Evolutionary conservation across 2,888 invertebrate species (phyloP).

Genomic region (Syrphus vitripennis): DNA sequence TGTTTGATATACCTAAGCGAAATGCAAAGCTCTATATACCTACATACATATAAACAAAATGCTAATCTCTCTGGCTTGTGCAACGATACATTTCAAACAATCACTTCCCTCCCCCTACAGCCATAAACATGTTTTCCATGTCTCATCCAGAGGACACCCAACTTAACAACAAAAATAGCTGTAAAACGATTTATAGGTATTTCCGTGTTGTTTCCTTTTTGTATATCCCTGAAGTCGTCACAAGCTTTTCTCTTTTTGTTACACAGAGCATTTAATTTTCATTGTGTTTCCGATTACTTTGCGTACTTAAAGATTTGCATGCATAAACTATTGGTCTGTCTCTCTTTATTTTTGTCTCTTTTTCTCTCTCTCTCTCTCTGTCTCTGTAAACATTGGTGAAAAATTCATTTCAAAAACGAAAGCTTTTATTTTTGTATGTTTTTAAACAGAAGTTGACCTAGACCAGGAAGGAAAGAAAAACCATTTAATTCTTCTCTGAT

Average conservation of each 20-base stretch:
- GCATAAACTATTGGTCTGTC: constrained; percentile 45
- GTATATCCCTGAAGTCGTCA: background rate
- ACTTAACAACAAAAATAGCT: background rate
- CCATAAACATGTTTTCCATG: background rate
- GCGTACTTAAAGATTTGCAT: constrained; percentile 62
- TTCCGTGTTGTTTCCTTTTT: constrained; percentile 12
- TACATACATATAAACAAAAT: no score
- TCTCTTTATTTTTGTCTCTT: background rate
- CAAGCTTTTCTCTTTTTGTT: constrained; percentile 19
- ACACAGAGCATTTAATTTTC: constrained; percentile 44
- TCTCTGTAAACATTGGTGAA: background rate
- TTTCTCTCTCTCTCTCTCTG: no score
- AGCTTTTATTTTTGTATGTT: background rate
- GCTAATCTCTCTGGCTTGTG: constrained; percentile 38
- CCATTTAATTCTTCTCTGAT: background rate
- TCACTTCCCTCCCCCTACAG: background rate
- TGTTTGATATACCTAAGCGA: constrained; percentile 54
- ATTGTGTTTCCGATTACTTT: constrained; percentile 47
- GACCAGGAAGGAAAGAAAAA: constrained; percentile 27
- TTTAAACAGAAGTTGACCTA: constrained; percentile 48
- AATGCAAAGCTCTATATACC: constrained; percentile 45
- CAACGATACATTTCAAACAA: constrained; percentile 28
- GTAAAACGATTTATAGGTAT: constrained; percentile 34
- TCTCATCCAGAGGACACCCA: background rate
- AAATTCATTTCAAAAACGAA: background rate